Evolutionary conservation across 2,888 invertebrate species (phyloP).

Genomic region (Agrochola macilenta): DNA sequence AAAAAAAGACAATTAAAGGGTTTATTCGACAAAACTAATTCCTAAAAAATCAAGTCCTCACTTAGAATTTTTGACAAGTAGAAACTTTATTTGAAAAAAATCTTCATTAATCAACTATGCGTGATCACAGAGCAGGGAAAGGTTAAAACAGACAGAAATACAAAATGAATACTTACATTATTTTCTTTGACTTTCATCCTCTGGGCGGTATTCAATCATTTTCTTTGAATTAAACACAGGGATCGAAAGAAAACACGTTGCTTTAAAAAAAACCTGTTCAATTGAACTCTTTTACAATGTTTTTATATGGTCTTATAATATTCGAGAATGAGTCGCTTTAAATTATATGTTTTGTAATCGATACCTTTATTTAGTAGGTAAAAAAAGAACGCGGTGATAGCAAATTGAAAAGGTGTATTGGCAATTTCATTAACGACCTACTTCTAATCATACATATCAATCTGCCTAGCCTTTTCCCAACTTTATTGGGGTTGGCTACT

Average conservation of each 20-base stretch:
- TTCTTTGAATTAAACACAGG: slow-evolving; percentile 27
- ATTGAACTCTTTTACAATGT: not conserved
- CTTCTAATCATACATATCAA: not conserved
- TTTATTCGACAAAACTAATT: not conserved
- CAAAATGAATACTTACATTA: slow-evolving; percentile 10
- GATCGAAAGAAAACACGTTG: slow-evolving; percentile 13
- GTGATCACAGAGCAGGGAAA: not conserved
- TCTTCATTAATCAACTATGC: not conserved
- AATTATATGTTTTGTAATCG: not conserved
- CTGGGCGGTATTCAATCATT: slow-evolving; percentile 33
- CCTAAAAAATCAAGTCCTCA: not conserved
- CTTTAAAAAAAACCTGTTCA: not conserved
- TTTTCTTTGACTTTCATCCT: slow-evolving; percentile 17
- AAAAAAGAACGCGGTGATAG: not conserved
- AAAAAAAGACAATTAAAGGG: too few species aligned
- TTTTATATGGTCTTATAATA: not conserved
- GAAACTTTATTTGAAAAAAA: not conserved
- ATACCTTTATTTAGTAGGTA: not conserved
- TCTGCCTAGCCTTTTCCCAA: too few species aligned
- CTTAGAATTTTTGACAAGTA: not conserved
- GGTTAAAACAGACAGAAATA: slow-evolving; percentile 1
- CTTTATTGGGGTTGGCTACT: too few species aligned
- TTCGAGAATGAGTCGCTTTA: not conserved
- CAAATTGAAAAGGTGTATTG: not conserved
- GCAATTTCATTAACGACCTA: not conserved